Evolutionary conservation across 2,888 invertebrate species (phyloP).

Genomic region (Brachyptera risi): DNA sequence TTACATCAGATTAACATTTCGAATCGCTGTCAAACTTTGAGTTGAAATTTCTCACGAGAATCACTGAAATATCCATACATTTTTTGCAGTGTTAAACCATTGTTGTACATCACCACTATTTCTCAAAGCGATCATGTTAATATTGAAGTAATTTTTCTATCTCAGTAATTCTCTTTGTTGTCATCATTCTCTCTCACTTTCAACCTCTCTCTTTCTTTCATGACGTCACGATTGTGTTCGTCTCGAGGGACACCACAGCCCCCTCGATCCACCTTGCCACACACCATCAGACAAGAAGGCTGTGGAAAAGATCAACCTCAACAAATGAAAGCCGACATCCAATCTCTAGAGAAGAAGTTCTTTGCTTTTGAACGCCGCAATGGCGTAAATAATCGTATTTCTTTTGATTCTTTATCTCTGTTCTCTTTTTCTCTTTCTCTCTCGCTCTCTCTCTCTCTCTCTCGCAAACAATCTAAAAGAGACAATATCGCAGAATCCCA

Average conservation of each 20-base stretch:
- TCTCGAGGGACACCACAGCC: slow-evolving; percentile 7
- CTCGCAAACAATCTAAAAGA: background rate
- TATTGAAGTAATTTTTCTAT: slow-evolving; percentile 5
- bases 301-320: slow-evolving; percentile 18
- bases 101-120: too few relatives aligned
- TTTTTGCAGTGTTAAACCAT: too few relatives aligned
- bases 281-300: background rate
- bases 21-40: too few relatives aligned
- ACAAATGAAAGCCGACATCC: slow-evolving; percentile 19
- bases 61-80: too few relatives aligned
- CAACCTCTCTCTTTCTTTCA: too few relatives aligned
- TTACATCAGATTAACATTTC: too few relatives aligned
- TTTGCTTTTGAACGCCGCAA: background rate
- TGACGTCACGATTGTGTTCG: slow-evolving; percentile 2
- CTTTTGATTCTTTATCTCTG: slow-evolving; percentile 8
- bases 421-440: too few relatives aligned
- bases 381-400: slow-evolving; percentile 15
- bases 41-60: too few relatives aligned
- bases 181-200: background rate
- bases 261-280: too few relatives aligned
- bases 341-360: background rate
- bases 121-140: too few relatives aligned
- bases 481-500: slow-evolving; percentile 3
- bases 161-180: slow-evolving; percentile 21
- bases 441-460: too few relatives aligned